These are phyloP conservation scores for Trididemnum clinides DNA, from an alignment of 23 tunicate species.

Conservation along the genomic window DNA sequence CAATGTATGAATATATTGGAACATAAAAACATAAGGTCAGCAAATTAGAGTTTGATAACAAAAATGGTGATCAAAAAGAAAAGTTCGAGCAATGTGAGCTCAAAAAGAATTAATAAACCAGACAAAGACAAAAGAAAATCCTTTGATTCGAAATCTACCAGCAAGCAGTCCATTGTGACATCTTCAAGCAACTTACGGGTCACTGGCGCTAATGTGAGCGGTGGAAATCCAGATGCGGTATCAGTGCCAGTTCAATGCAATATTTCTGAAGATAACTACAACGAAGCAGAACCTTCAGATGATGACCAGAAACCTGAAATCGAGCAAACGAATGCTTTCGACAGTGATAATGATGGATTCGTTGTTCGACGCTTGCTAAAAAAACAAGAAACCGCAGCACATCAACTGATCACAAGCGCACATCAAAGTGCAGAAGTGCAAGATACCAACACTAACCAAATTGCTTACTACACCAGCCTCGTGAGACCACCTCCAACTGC, in stretches of 20 bases:
- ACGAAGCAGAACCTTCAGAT: neutral
- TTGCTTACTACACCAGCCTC: neutral
- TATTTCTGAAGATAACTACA: neutral
- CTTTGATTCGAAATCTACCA: neutral
- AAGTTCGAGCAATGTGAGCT: neutral
- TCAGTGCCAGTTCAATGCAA: neutral
- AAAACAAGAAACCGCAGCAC: neutral
- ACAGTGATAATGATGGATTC: slow-evolving; percentile 27
- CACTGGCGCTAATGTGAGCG: slow-evolving; percentile 20
- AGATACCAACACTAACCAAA: too few relatives aligned
- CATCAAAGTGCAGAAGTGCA: neutral
- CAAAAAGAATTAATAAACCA: neutral
- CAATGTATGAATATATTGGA: neutral
- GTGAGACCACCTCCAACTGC: slow-evolving; percentile 38
- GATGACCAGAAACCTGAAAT: neutral
- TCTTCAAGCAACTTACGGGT: slow-evolving; percentile 2
- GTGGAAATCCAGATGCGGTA: neutral
- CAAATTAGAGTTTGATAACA: neutral
- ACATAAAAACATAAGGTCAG: neutral
- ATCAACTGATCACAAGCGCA: neutral
- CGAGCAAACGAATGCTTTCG: neutral
- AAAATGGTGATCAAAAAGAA: slow-evolving; percentile 20
- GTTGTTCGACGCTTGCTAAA: slow-evolving; percentile 12
- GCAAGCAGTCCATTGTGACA: neutral
- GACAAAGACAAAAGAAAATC: neutral